Evolutionary conservation across 1,140 invertebrate species (phyloP).

Genomic region (Platyscapa corneri): DNA sequence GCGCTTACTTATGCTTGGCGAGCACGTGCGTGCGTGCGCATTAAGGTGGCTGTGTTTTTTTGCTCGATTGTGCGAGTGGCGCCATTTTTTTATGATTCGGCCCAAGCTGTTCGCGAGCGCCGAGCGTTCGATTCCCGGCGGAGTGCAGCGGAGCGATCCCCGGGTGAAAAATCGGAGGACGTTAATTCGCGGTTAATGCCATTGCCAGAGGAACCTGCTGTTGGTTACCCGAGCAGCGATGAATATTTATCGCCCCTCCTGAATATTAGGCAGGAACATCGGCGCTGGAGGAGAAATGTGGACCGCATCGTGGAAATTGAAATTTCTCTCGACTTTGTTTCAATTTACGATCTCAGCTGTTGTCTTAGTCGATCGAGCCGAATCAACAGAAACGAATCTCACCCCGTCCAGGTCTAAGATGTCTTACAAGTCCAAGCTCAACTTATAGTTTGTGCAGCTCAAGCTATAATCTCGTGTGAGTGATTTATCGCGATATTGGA

Average conservation of each 20-base stretch:
- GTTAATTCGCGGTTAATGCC: not conserved
- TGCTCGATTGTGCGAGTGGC: not conserved
- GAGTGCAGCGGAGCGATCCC: not conserved
- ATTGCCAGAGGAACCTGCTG: not conserved
- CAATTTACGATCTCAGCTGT: too few relatives aligned
- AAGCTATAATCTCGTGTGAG: not conserved
- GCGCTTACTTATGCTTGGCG: not conserved
- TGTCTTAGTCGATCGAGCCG: too few relatives aligned
- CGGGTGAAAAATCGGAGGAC: not conserved
- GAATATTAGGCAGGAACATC: not conserved
- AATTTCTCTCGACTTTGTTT: too few relatives aligned
- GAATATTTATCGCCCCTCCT: not conserved
- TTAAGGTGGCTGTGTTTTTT: constrained; percentile 5
- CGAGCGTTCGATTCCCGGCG: too few relatives aligned
- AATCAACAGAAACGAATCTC: too few relatives aligned
- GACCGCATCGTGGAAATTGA: too few relatives aligned
- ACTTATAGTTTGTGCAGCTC: not conserved
- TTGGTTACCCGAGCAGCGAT: not conserved
- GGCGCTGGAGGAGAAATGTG: too few relatives aligned
- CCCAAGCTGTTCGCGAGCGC: too few relatives aligned
- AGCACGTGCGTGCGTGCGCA: not conserved
- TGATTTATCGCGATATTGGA: not conserved
- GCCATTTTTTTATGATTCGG: not conserved
- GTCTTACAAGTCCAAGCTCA: not conserved
- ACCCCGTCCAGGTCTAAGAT: too few relatives aligned